Base-by-base conservation (phyloP, 1,140 invertebrate species). In the Marisa cornuarietis region DNA sequence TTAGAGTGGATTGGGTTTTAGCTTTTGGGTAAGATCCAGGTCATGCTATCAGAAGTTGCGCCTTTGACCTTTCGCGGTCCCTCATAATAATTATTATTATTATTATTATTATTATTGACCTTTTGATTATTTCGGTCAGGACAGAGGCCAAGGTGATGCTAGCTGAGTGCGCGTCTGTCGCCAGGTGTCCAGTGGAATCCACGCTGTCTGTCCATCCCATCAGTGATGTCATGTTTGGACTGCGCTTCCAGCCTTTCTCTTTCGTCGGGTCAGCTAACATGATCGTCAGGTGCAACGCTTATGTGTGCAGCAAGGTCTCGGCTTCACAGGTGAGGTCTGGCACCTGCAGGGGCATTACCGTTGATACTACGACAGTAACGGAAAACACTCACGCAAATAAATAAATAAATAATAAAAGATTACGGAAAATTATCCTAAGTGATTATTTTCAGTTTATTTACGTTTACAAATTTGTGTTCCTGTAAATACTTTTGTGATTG, bases 181-280 rank as follows among this genome's bases (percentile, higher is more conserved):
- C 24, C 74, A 76, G 74, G 61, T 76, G 74, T 42, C 26, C 65
- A 2, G 26, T 49, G 61, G 74, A 76, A 49, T 61, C 62, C 14
- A 49, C 74, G 0, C 58, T 76, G 24, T 76, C 74, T 24, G 51
- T 61, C 24, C 65, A 76, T 61, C 18, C 74, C 14, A 65, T 76
- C 49, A 76, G 51, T 49, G 51, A 76, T 61, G 22, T 26, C 2
- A 65, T 76, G 58, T 65, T 61, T 26, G 74, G 74, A 0, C 8
- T 76, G 7, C 74, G 74, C 13, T 76, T 76, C 74, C 74, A 76
- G 31, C 74, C 74, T 14, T 76, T 76, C 61, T 65, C 61, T 11
- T 76, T 76, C 61, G 26, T 42, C 61, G 65, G 51, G 14, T 76
- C 65, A 42, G 11, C 74, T 49, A 63, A 76, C 61, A 63, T 76